Evolutionary conservation across 2,888 invertebrate species (phyloP), one percentile per base, ranked within the genome.

Genomic region (Hyppa rectilinea): DNA sequence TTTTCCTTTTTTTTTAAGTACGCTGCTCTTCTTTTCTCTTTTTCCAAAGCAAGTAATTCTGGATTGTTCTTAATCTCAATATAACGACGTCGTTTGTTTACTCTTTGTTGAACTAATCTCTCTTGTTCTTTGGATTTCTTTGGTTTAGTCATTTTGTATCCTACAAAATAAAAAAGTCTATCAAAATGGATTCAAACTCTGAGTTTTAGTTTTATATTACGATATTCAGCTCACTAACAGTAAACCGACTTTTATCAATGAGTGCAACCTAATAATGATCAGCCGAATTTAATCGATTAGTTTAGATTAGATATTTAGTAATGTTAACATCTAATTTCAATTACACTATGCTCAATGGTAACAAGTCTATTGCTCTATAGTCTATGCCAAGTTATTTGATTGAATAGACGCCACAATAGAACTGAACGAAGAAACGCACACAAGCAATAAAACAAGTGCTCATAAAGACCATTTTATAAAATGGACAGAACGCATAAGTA

Each of bases 121-220:
- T 40, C 40, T 47, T 47, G n/a, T 12, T 47, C n/a, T 23, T 47
- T 47, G 47, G 12, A 47, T 47, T 47, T 47, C n/a, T 47, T 47
- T 23, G 23, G 47, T 23, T 23, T 12, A 9, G 10, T 47, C n/a
- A 45, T 45, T 45, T 45, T 45, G 45, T 47, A 47, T 47, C 47
- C 45, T 45, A 45, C 45, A 47, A 47, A 47, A 47, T 47, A 47
- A 47, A 47, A 47, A 47, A 47, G 23, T 2, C 47, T 23, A 47
- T 23, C 10, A 23, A 12, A 12, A 47, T n/a, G 3, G 10, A 47
- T 23, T n/a, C n/a, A 47, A n/a, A 47, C 47, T 23, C 4, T 10
- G n/a, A 45, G 20, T 47, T 47, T 47, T 47, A 47, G 1, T n/a
- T 47, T 45, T 47, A n/a, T 47, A 10, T 43, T 43, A 43, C 17